Evolutionary conservation across 2,888 invertebrate genomes (phyloP), one percentile per base, ranked within the genome.

Genomic region (Gastracanthus pulcherrimus): DNA sequence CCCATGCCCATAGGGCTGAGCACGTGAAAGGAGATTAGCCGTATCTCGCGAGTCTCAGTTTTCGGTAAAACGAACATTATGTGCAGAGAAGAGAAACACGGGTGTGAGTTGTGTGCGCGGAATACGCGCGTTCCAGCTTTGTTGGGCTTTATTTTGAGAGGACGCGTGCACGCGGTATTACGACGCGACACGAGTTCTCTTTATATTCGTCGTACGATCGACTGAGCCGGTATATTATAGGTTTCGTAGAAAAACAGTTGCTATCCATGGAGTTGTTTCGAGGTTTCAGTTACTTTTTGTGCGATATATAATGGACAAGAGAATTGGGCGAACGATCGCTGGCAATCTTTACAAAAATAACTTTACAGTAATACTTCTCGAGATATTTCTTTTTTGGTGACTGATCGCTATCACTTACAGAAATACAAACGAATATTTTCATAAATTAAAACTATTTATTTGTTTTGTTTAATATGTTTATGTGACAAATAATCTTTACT

Each of bases 11-110:
- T 62, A 6, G 38, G 13, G 38, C 36, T 26, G 23, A 11, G 11
- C 74, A 48, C 41, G 58, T 41, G 67, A 76, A 67, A 67, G 66
- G 66, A 66, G 75, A 64, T 76, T 76, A 76, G 67, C 55, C 41
- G 58, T 67, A 76, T 76, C 75, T 51, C 38, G 55, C 75, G 26
- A 38, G 66, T 51, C 38, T 66, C 75, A 5, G 36, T 76, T 55
- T 76, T 67, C 66, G 58, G 55, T 67, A 36, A n/a, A 38, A 29
- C 31, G 9, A 13, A 29, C 19, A 29, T 13, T 58, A 38, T 7
- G 26, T 58, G 29, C 16, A 16, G 16, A 16, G 60, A 19, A 19
- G 48, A 48, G 16, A 48, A 6, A 16, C 16, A 36, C n/a, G n/a
- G 19, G 6, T 6, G 26, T 13, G 58, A 5, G 29, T 58, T 16